Percentiles rank a stretch among this genome's conserved stretches.
These are phyloP conservation scores for Lasioglossum figueresi DNA, from an alignment of 2,888 invertebrate genomes.

Conservation along the genomic window DNA sequence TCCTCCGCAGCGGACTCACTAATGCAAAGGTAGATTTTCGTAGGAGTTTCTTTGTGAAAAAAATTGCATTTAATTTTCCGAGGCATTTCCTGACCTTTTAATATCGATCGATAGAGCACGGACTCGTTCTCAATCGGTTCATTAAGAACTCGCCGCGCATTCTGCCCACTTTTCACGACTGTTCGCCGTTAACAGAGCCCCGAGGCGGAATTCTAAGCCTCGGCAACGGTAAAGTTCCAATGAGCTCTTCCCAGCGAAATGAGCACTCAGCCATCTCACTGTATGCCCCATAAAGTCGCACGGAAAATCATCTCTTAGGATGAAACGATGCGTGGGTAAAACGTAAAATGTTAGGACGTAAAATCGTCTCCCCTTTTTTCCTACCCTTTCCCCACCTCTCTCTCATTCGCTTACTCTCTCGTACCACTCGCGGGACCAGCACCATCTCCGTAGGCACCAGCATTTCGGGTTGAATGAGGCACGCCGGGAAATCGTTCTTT, in stretches of 20 bases:
- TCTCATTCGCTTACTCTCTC: neutral
- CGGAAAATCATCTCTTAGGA: constrained; percentile 73
- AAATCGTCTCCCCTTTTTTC: constrained; percentile 56
- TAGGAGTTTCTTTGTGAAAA: neutral
- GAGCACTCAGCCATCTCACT: constrained; percentile 68
- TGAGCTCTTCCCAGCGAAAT: constrained; percentile 64
- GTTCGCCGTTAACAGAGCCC: constrained; percentile 16
- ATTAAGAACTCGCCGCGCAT: constrained; percentile 12
- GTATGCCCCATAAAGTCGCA: constrained; percentile 70
- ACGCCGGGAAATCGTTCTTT: constrained; percentile 49
- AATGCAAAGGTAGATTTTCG: neutral
- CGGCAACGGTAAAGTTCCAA: constrained; percentile 57
- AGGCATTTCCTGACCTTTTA: too few relatives aligned
- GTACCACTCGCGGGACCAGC: constrained; percentile 18
- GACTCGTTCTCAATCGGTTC: constrained; percentile 4
- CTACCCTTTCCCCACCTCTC: neutral
- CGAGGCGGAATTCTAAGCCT: constrained; percentile 35
- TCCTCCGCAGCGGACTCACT: neutral
- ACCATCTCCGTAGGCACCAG: constrained; percentile 42
- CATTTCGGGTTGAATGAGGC: constrained; percentile 45
- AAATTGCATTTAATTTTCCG: neutral
- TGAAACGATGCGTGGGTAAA: constrained; percentile 71
- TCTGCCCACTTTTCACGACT: neutral
- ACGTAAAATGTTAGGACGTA: constrained; percentile 70
- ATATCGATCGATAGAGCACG: neutral